phyloP scores from a whole-genome alignment of 2,888 invertebrate species.

The Notodonta ziczac region DNA sequence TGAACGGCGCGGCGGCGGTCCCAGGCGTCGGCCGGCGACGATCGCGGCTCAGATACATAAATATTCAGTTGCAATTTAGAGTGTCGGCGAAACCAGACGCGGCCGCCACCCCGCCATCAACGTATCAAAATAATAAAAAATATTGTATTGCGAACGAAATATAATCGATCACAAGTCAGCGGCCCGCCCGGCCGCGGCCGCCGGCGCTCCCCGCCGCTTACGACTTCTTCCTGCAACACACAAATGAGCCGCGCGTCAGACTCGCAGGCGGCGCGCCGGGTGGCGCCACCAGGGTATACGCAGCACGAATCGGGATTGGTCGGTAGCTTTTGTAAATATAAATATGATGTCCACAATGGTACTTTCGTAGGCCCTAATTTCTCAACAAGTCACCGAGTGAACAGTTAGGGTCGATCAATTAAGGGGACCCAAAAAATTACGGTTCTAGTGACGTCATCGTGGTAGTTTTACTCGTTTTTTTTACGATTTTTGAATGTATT shows the following conservation, averaged over 20 bases:
- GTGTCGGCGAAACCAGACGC: background rate
- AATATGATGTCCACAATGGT: too few relatives aligned
- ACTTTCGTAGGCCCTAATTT: too few relatives aligned
- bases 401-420: too few relatives aligned
- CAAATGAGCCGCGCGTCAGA: conserved; percentile 21
- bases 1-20: conserved; percentile 11
- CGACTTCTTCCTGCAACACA: conserved; percentile 70
- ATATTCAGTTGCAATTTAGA: background rate
- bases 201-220: conserved; percentile 41
- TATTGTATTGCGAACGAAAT: conserved; percentile 34
- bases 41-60: background rate
- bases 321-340: too few relatives aligned
- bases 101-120: conserved; percentile 18
- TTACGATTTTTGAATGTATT: background rate
- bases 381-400: too few relatives aligned
- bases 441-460: too few relatives aligned
- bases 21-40: conserved; percentile 9
- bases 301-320: too few relatives aligned
- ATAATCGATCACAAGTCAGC: conserved; percentile 30
- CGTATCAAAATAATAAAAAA: conserved; percentile 21
- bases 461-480: background rate
- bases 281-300: background rate
- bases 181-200: conserved; percentile 22
- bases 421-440: too few relatives aligned
- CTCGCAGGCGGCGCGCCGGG: conserved; percentile 3